phyloP scores from a whole-genome alignment of 2,113 vertebrate species.

The Nothocercus nigrocapillus region DNA sequence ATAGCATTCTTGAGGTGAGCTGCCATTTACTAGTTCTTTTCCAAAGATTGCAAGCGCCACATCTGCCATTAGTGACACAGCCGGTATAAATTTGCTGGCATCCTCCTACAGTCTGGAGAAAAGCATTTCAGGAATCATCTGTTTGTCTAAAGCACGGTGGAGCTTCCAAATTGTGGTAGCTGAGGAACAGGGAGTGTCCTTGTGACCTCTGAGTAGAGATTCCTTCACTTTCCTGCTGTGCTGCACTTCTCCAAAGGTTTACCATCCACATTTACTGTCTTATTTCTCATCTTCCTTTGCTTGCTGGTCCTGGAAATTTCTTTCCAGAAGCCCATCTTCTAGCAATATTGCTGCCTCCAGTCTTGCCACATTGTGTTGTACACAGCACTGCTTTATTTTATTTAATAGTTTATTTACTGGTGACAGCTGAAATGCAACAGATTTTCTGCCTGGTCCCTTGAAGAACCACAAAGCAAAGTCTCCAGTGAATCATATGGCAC shows the following conservation, averaged over 20 bases:
- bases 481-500: accelerated
- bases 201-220: accelerated
- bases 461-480: neutral
- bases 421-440: neutral
- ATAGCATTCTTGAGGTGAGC: no score
- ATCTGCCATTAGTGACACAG: no score
- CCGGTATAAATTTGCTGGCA: no score
- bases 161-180: neutral
- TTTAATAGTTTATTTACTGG: no score
- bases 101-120: no score
- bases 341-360: neutral
- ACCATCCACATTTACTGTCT: accelerated
- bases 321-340: no score
- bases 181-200: neutral
- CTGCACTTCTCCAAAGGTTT: neutral
- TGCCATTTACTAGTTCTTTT: no score
- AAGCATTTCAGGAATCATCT: no score
- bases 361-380: neutral
- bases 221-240: accelerated
- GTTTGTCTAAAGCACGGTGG: no score
- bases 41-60: no score
- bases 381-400: neutral
- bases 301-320: accelerated
- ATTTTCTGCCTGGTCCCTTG: neutral
- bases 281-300: no score